phyloP scores from a whole-genome alignment of 2,797 vertebrate genomes.

The Tenualosa ilisha region DNA sequence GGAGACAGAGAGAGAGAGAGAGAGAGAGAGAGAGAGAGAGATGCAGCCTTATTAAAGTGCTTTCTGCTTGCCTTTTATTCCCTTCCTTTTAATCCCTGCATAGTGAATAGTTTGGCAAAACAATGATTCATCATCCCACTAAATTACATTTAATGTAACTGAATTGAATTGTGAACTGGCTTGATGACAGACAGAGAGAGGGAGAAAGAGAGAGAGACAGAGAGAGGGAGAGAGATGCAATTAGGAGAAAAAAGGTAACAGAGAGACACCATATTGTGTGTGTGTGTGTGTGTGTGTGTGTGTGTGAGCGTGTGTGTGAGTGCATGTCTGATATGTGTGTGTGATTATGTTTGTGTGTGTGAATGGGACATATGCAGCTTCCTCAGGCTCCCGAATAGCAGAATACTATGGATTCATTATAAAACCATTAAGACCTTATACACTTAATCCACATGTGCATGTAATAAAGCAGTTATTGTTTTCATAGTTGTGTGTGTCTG shows the following conservation, averaged over 20 bases:
- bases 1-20: too few species aligned
- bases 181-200: too few species aligned
- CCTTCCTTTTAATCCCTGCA: too few species aligned
- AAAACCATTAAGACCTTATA: neutral
- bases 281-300: neutral
- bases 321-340: neutral
- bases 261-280: neutral
- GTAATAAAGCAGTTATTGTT: neutral
- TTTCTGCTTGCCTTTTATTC: too few species aligned
- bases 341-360: slow-evolving; percentile 16
- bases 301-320: slow-evolving; percentile 1
- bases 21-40: too few species aligned
- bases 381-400: neutral
- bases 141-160: too few species aligned
- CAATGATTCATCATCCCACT: too few species aligned
- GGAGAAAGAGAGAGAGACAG: neutral
- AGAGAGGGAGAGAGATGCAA: neutral
- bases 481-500: neutral
- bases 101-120: too few species aligned
- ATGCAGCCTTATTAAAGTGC: too few species aligned
- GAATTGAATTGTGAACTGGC: too few species aligned
- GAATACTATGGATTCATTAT: neutral
- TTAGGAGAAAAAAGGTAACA: neutral
- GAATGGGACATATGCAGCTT: neutral
- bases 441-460: neutral